Conservation (phyloP, 2,888 invertebrate species). For the Rutpela maculata region DNA sequence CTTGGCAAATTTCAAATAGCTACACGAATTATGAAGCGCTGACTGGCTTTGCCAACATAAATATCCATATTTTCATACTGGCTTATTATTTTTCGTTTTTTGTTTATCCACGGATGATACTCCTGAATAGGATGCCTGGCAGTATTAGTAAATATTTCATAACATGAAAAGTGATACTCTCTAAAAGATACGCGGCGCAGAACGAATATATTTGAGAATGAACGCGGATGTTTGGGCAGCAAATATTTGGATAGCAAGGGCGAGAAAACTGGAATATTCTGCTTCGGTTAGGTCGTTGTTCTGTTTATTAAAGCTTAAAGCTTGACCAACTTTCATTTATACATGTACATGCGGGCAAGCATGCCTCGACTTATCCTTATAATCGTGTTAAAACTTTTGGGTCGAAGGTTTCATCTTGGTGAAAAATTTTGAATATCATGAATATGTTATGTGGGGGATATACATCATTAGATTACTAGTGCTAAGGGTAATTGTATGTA, state of each 20-base stretch:
- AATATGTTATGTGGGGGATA: neutral
- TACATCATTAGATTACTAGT: neutral
- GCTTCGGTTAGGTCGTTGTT: constrained; percentile 17
- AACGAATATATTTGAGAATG: constrained; percentile 14
- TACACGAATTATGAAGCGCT: too few species aligned
- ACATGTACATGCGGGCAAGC: neutral
- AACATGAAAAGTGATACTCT: neutral
- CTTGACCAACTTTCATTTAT: constrained; percentile 21
- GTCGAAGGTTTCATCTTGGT: neutral
- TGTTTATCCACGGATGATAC: neutral
- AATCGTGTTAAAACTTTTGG: constrained; percentile 2
- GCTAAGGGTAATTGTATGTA: neutral
- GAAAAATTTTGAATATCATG: neutral
- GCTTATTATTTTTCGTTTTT: neutral
- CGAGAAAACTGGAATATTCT: constrained; percentile 24
- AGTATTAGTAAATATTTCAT: neutral
- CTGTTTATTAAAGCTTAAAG: constrained; percentile 28
- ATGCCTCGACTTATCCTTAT: constrained; percentile 1
- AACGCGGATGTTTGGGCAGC: constrained; percentile 22
- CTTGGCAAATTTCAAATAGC: too few species aligned
- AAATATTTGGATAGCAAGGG: constrained; percentile 33
- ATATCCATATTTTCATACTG: neutral
- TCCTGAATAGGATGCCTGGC: neutral
- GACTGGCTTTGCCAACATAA: too few species aligned
- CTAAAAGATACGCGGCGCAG: neutral